phyloP scores from a whole-genome alignment of 2,113 vertebrate genomes.

The Heloderma charlesbogerti region DNA sequence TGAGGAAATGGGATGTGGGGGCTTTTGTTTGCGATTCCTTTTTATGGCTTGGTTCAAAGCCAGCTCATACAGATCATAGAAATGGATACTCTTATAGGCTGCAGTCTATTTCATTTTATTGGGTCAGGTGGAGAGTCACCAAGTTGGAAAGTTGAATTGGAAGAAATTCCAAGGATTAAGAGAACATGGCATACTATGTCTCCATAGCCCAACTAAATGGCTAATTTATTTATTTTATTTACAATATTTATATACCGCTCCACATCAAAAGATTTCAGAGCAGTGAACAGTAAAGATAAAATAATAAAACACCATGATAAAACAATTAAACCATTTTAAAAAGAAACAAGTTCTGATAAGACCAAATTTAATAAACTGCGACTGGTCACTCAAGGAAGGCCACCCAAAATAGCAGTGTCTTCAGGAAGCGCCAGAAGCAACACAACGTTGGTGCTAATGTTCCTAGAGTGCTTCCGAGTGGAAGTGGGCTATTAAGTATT shows the following conservation, averaged over 20 bases:
- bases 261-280: no score
- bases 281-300: no score
- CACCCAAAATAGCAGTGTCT: no score
- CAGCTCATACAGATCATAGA: conserved; percentile 39
- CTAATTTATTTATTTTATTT: no score
- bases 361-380: no score
- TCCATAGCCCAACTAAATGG: not conserved
- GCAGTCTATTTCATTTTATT: not conserved
- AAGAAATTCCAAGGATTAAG: not conserved
- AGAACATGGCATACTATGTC: accelerated
- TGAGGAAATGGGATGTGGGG: conserved; percentile 26
- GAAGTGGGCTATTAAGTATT: not conserved
- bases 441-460: no score
- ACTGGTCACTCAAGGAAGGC: no score
- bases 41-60: conserved; percentile 48
- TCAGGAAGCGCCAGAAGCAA: no score
- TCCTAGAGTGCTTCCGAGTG: not conserved
- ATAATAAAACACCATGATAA: no score
- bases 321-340: no score
- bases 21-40: conserved; percentile 43
- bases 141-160: not conserved
- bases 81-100: conserved; percentile 16
- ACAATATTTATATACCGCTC: no score
- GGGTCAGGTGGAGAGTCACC: not conserved
- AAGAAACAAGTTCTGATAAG: no score